Percentiles rank a stretch among this genome's conserved stretches.
Evolutionary conservation across 2,888 invertebrate species (phyloP).

Genomic region (Clunio marinus): DNA sequence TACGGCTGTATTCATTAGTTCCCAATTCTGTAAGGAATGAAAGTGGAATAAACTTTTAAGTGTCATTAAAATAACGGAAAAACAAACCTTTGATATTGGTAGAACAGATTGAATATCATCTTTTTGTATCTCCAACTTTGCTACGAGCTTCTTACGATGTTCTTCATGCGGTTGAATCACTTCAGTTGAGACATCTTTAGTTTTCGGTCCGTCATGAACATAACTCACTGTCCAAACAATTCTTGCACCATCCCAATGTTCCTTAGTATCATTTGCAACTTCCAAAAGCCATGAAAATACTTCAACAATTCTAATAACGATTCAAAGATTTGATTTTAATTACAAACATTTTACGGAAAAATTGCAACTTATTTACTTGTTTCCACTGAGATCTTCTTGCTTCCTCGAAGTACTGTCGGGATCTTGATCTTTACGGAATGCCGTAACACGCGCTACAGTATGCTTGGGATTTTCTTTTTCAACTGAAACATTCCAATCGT

Average conservation of each 20-base stretch:
- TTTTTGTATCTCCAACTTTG: conserved; percentile 83
- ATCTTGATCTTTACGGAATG: conserved; percentile 61
- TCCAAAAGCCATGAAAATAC: conserved; percentile 89
- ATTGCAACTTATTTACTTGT: conserved; percentile 40
- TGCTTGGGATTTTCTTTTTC: conserved; percentile 77
- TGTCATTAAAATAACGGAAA: not conserved
- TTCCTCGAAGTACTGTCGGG: conserved; percentile 44
- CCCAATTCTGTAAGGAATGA: conserved; percentile 72
- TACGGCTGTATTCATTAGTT: conserved; percentile 91
- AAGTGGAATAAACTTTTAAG: conserved; percentile 12
- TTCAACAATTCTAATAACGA: conserved; percentile 61
- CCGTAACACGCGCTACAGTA: conserved; percentile 84
- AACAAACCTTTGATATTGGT: conserved; percentile 81
- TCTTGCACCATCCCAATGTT: conserved; percentile 74
- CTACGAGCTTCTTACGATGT: conserved; percentile 65
- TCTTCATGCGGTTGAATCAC: conserved; percentile 47
- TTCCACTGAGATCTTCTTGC: conserved; percentile 41
- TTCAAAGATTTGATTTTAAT: not conserved
- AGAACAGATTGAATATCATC: conserved; percentile 91
- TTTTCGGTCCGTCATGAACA: conserved; percentile 58
- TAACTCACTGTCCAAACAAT: conserved; percentile 83
- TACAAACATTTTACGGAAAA: not conserved
- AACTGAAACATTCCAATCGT: conserved; percentile 82
- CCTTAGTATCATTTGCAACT: conserved; percentile 73
- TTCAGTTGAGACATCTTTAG: conserved; percentile 46